Conservation (phyloP, 30 jellyfish, hydroid and myxozoan genomes). For the Cassiopea andromeda region DNA sequence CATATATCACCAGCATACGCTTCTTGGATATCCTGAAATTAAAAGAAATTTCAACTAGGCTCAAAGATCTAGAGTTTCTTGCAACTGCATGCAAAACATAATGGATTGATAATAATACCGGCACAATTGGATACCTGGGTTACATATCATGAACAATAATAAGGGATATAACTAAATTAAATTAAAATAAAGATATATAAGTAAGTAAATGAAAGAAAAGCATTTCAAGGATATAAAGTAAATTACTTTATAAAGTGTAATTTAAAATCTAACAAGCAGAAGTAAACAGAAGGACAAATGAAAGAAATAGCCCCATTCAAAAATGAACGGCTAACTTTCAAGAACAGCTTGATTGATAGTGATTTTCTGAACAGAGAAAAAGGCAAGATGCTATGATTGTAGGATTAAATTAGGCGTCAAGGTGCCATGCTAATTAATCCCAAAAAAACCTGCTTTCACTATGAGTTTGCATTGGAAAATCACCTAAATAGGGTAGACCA, state of each 20-base stretch:
- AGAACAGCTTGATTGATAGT: neutral
- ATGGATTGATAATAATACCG: no score
- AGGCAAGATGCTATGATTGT: neutral
- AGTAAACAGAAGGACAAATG: neutral
- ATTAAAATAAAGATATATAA: no score
- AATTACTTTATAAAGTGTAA: neutral
- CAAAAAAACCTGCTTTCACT: neutral
- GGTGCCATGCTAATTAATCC: neutral
- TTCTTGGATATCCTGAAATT: slow-evolving; percentile 86
- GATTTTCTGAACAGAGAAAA: neutral
- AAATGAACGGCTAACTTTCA: neutral
- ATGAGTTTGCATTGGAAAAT: neutral
- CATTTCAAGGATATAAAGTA: neutral
- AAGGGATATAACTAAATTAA: no score
- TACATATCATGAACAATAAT: no score
- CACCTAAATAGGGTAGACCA: no score
- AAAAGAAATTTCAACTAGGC: neutral
- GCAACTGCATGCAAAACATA: no score
- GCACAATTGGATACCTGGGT: no score
- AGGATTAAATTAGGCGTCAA: neutral
- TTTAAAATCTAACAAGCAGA: neutral
- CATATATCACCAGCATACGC: slow-evolving; percentile 99
- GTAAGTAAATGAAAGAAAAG: neutral
- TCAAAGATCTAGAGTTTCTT: neutral
- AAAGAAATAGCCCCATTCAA: neutral